Percentiles rank a stretch among this genome's conserved stretches.
phyloP scores from a whole-genome alignment of 1,140 invertebrate species.

The Augochlora pura region DNA sequence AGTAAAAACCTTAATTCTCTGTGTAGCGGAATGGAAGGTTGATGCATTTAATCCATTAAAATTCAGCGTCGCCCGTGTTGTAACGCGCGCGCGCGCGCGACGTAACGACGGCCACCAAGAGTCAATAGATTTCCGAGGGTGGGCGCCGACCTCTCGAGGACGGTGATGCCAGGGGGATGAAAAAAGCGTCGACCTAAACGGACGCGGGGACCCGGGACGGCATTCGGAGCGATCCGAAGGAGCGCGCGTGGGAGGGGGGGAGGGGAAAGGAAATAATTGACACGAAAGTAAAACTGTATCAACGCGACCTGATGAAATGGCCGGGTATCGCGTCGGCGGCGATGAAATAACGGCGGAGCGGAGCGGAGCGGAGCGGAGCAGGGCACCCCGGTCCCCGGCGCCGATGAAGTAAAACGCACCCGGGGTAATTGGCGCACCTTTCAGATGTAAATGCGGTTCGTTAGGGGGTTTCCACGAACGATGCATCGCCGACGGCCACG shows the following conservation, averaged over 20 bases:
- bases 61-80: too few relatives aligned
- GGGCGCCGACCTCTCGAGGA: too few relatives aligned
- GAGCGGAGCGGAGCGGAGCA: neutral
- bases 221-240: too few relatives aligned
- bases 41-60: too few relatives aligned
- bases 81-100: too few relatives aligned
- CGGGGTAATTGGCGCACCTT: constrained; percentile 73
- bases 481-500: constrained; percentile 56
- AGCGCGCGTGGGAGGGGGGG: neutral
- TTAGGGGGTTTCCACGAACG: constrained; percentile 66
- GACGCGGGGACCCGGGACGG: too few relatives aligned
- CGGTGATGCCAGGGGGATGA: too few relatives aligned
- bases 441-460: constrained; percentile 77
- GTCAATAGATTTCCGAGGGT: too few relatives aligned
- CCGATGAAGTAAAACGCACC: constrained; percentile 71
- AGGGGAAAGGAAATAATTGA: neutral
- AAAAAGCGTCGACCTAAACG: too few relatives aligned
- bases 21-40: too few relatives aligned
- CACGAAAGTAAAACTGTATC: constrained; percentile 43
- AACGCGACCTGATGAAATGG: constrained; percentile 49
- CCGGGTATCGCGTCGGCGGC: constrained; percentile 26
- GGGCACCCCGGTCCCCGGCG: constrained; percentile 51
- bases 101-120: too few relatives aligned
- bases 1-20: too few relatives aligned
- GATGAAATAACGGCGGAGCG: constrained; percentile 14